A percentile compares a stretch with the other conserved stretches of the same genome.
phyloP scores from a whole-genome alignment of 2,113 vertebrate genomes.

The Climacteris rufus region DNA sequence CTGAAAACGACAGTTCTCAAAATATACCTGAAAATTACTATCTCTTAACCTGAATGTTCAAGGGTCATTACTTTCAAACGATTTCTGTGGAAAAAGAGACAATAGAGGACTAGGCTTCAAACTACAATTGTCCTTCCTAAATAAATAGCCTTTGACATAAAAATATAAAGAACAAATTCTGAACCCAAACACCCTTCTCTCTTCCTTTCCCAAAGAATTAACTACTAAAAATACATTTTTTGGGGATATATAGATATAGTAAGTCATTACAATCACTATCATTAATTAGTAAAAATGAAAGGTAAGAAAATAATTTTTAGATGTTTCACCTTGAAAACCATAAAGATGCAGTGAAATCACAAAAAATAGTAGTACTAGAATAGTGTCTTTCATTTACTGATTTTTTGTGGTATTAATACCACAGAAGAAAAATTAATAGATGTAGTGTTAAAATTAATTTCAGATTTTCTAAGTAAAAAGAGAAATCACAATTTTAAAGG shows the following conservation, averaged over 20 bases:
- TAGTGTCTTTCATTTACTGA: neutral
- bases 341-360: neutral
- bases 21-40: neutral
- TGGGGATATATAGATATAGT: rapidly evolving
- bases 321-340: neutral
- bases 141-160: neutral
- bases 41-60: neutral
- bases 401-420: neutral
- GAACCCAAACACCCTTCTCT: neutral
- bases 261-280: neutral
- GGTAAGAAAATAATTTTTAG: neutral
- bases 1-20: neutral
- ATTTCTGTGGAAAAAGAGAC: neutral
- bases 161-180: neutral
- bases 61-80: neutral
- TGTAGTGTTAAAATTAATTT: neutral
- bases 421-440: neutral
- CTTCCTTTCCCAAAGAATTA: neutral
- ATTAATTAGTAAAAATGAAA: neutral
- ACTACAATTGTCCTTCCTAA: neutral
- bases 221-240: neutral
- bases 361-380: neutral
- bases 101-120: neutral
- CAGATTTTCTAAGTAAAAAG: neutral
- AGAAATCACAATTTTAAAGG: neutral